These are phyloP conservation scores for Erebia ligea DNA, from an alignment of 2,888 invertebrate species.

Conservation along the genomic window DNA sequence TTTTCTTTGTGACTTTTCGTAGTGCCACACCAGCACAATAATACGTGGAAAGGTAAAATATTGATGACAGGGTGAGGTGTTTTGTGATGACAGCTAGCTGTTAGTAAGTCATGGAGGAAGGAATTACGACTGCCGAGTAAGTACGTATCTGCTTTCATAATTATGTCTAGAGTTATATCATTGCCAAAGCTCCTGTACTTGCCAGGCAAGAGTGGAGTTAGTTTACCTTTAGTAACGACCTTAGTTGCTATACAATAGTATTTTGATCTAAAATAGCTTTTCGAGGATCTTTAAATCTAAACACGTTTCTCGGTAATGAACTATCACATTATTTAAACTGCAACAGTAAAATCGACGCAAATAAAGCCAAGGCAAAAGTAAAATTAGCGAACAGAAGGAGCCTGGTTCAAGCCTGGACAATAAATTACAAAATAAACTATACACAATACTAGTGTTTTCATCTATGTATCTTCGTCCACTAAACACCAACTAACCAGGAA, in stretches of 20 bases:
- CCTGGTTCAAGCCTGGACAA: slow-evolving; percentile 16
- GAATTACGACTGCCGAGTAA: too few relatives aligned
- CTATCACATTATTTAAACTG: slow-evolving; percentile 36
- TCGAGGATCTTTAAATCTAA: slow-evolving; percentile 8
- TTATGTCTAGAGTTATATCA: too few relatives aligned
- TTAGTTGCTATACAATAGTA: slow-evolving; percentile 5
- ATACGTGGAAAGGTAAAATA: too few relatives aligned
- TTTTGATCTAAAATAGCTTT: slow-evolving; percentile 1
- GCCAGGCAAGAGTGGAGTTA: too few relatives aligned
- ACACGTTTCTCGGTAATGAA: slow-evolving; percentile 18
- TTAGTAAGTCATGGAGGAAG: too few relatives aligned
- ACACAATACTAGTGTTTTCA: not conserved
- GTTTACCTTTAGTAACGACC: not conserved
- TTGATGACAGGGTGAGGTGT: too few relatives aligned
- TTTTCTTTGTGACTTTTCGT: too few relatives aligned
- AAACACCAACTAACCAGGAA: not conserved
- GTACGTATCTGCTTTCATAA: too few relatives aligned
- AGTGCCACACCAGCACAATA: too few relatives aligned
- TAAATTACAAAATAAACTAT: slow-evolving; percentile 30
- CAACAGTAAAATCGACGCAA: slow-evolving; percentile 36
- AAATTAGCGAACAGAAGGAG: slow-evolving; percentile 34
- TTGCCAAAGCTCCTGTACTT: too few relatives aligned
- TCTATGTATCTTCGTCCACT: not conserved
- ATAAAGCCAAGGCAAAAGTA: slow-evolving; percentile 38
- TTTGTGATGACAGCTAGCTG: too few relatives aligned